Base-by-base conservation (phyloP, 2,888 invertebrate genomes). In the Drosophila suboccidentalis region DNA sequence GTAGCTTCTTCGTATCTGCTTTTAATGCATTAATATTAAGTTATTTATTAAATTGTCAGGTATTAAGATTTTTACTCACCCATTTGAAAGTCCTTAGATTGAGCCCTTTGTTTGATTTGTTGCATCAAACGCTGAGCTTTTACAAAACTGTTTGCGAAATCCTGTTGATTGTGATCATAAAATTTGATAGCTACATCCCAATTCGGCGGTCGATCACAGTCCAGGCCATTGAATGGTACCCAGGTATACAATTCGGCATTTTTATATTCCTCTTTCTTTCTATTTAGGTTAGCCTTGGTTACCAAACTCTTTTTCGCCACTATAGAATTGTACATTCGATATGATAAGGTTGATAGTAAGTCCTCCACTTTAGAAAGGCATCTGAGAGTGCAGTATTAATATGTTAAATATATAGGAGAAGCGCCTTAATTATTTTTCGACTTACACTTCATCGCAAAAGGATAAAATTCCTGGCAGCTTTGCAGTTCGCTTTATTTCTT, bases 381-480 rank as follows among this genome's bases (percentile, higher is more conserved):
- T 1, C 80, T 73, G 9, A 8, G 17, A 2, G 9, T 8, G n/a
- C 6, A 38, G n/a, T 8, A n/a, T n/a, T 6, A 38, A n/a, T n/a
- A n/a, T 38, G 2, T 8, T 6, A 38, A 38, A 38, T n/a, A 1
- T 0, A 2, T 19, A 22, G 11, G 9, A 26, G 5, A 26, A 26
- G 26, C 26, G 6, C 5, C 5, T 2, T 39, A n/a, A 34, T 11
- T 11, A 38, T 41, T 36, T 55, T 61, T 17, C 4, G 11, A 70
- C 75, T 76, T 61, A 92, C 92, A 54, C 53, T 4, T 80, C 77
- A 50, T 90, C 80, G 0, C 77, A 19, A 8, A 90, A 44, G 0
- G 87, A 77, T 47, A 80, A 81, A 4, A 89, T 47, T 1, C 92
- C 92, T 0, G 92, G 92, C 34, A 91, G 67, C 6, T 79, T 58